These are phyloP conservation scores for Lithophane socia DNA, from an alignment of 2,888 invertebrate species.

Conservation along the genomic window DNA sequence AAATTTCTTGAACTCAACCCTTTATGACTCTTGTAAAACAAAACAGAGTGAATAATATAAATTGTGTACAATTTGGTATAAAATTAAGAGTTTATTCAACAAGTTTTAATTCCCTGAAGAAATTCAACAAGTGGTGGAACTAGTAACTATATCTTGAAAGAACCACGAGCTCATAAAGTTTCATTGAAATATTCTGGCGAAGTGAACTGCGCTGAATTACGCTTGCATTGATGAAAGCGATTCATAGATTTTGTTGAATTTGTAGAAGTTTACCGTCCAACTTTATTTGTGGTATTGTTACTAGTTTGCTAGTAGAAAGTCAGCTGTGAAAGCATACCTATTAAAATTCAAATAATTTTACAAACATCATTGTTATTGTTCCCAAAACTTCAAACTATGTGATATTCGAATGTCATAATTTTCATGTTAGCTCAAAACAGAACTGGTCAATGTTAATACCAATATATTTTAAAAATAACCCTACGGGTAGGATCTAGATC, in stretches of 20 bases:
- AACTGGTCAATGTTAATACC: not conserved
- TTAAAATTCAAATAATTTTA: not conserved
- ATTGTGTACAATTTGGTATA: constrained; percentile 8
- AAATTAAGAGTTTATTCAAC: constrained; percentile 15
- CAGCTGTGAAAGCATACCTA: not conserved
- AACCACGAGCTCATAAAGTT: constrained; percentile 18
- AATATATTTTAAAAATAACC: not conserved
- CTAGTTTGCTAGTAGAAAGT: not conserved
- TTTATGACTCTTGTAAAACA: constrained; percentile 22
- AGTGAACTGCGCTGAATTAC: constrained; percentile 1
- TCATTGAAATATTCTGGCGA: constrained; percentile 4
- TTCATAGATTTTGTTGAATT: constrained; percentile 14
- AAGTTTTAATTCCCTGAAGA: constrained; percentile 29
- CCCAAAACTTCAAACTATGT: not conserved
- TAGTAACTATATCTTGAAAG: constrained; percentile 1
- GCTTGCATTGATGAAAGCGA: constrained; percentile 1
- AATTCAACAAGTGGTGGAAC: constrained; percentile 51
- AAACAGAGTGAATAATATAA: constrained; percentile 27
- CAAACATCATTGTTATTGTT: not conserved
- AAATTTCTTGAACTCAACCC: constrained; percentile 30
- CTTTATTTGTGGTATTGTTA: not conserved
- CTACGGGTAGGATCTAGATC: too few relatives aligned
- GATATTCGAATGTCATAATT: not conserved
- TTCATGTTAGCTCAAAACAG: not conserved
- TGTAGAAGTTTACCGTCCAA: not conserved